Evolutionary conservation across 2,797 vertebrate genomes (phyloP).

Genomic region (Halcyon badia): DNA sequence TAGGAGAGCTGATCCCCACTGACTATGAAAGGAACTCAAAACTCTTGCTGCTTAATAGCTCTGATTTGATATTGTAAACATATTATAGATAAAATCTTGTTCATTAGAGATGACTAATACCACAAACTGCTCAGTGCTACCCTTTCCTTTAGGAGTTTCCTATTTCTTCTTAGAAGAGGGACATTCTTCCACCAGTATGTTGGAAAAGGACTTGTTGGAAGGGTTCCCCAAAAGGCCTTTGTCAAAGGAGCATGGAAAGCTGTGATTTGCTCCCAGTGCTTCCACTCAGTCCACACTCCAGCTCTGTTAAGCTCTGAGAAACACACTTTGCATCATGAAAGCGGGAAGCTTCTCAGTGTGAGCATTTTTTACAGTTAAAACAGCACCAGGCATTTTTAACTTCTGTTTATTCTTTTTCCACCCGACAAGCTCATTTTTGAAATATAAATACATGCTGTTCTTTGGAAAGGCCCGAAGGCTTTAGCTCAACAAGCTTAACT

Average conservation of each 20-base stretch:
- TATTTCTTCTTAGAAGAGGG: neutral
- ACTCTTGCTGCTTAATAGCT: neutral
- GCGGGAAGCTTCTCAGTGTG: fast-evolving
- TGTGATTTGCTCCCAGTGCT: neutral
- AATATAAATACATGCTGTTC: constrained; percentile 27
- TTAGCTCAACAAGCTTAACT: constrained; percentile 23
- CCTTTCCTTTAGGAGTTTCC: neutral
- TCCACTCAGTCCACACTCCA: neutral
- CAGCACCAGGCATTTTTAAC: neutral
- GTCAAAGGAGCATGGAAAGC: neutral
- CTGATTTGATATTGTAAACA: neutral
- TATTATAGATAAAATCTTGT: neutral
- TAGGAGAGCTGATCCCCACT: neutral
- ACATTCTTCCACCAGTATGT: neutral
- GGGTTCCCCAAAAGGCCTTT: neutral
- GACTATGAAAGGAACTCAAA: neutral
- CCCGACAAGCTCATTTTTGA: neutral
- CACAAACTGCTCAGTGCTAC: fast-evolving
- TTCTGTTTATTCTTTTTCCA: neutral
- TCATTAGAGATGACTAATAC: neutral
- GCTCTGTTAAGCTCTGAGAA: neutral
- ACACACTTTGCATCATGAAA: fast-evolving
- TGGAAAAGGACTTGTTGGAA: neutral
- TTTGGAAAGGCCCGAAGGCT: neutral
- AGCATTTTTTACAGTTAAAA: neutral